These are phyloP conservation scores for roundworm (Caenorhabditis elegans) DNA, from an alignment of 1,140 invertebrate genomes.

Conservation along the genomic window DNA sequence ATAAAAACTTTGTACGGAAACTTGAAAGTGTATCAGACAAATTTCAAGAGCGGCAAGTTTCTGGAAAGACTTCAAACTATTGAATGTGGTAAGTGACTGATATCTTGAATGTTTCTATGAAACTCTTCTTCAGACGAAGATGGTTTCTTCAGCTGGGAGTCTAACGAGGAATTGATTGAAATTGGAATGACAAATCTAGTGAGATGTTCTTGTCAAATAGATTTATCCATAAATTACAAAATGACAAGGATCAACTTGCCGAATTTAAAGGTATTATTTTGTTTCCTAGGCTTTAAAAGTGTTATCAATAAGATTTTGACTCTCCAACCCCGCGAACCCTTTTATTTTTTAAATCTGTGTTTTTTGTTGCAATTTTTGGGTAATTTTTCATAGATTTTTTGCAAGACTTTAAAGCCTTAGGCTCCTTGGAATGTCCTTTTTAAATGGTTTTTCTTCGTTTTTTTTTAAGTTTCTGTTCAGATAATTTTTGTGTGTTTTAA, in stretches of 20 bases:
- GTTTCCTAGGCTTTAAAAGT: neutral
- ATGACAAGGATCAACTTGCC: neutral
- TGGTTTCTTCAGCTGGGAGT: neutral
- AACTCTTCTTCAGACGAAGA: neutral
- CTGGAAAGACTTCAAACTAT: neutral
- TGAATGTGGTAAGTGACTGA: neutral
- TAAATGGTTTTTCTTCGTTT: too few species aligned
- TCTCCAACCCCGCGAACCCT: too few species aligned
- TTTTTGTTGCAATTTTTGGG: too few species aligned
- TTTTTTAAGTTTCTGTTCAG: too few species aligned
- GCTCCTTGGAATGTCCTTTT: too few species aligned
- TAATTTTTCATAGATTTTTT: too few species aligned
- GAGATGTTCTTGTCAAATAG: neutral
- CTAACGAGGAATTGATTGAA: neutral
- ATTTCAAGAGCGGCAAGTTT: neutral
- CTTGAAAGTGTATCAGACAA: neutral
- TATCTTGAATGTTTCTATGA: neutral
- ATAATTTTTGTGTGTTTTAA: too few species aligned
- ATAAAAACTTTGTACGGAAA: neutral
- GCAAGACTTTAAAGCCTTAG: too few species aligned
- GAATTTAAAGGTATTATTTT: neutral
- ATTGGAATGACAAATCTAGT: neutral
- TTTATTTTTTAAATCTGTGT: too few species aligned
- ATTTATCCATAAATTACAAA: neutral
- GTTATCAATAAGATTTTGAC: too few species aligned